A percentile compares a stretch with the other conserved stretches of the same genome.
phyloP scores from a whole-genome alignment of 2,113 vertebrate species.

The Leuciscus idus region DNA sequence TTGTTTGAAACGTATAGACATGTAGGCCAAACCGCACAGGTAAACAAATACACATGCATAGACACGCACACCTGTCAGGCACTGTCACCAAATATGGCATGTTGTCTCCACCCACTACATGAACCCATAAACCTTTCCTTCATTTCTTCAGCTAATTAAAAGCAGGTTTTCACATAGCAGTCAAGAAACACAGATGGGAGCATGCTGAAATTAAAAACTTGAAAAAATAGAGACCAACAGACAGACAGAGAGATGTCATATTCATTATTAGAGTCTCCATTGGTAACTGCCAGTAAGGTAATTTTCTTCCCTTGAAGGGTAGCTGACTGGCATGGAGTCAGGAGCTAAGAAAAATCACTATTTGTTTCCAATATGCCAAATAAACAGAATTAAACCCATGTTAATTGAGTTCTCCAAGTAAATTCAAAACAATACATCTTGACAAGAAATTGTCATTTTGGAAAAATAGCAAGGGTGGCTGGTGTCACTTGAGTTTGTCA shows the following conservation, averaged over 20 bases:
- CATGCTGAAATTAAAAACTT: conserved; percentile 18
- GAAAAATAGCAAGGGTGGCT: conserved; percentile 57
- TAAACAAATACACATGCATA: neutral
- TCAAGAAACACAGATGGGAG: conserved; percentile 56
- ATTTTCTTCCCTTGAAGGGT: conserved; percentile 45
- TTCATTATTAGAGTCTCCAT: conserved; percentile 35
- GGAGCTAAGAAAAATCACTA: conserved; percentile 60
- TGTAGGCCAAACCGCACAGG: neutral
- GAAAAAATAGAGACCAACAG: neutral
- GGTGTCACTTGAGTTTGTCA: conserved; percentile 73
- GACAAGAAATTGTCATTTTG: conserved; percentile 71
- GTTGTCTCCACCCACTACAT: conserved; percentile 53
- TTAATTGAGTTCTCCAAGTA: conserved; percentile 73
- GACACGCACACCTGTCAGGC: conserved; percentile 38
- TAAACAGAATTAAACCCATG: conserved; percentile 72
- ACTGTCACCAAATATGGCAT: conserved; percentile 55
- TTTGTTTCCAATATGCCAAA: conserved; percentile 73
- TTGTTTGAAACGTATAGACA: neutral
- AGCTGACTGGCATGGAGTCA: conserved; percentile 59
- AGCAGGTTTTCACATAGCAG: conserved; percentile 57
- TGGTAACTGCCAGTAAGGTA: conserved; percentile 47
- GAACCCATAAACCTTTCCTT: conserved; percentile 74
- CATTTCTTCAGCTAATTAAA: conserved; percentile 72
- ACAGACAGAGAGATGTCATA: conserved; percentile 23
- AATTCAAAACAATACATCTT: conserved; percentile 69